Evolutionary conservation across 2,888 invertebrate species (phyloP).

Genomic region (Osmoderma eremita): DNA sequence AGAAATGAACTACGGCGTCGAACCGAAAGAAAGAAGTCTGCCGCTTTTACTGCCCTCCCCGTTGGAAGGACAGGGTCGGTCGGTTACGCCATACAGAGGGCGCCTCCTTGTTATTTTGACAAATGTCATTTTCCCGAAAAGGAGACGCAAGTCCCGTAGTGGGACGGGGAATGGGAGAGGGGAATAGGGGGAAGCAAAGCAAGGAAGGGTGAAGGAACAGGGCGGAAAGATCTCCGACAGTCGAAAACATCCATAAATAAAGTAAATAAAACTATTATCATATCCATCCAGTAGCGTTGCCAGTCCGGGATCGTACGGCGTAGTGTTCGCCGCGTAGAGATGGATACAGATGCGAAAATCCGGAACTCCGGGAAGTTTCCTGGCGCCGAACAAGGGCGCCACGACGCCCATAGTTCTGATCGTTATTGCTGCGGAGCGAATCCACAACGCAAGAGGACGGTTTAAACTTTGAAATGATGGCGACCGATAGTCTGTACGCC

Average conservation of each 20-base stretch:
- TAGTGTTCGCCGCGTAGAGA: constrained; percentile 3
- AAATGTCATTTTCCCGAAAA: constrained; percentile 60
- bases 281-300: constrained; percentile 47
- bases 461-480: constrained; percentile 32
- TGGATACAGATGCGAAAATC: constrained; percentile 47
- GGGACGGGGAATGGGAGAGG: no score
- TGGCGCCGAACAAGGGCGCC: constrained; percentile 54
- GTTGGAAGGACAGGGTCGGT: background rate
- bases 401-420: constrained; percentile 44
- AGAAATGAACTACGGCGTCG: constrained; percentile 2
- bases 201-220: constrained; percentile 4
- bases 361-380: constrained; percentile 50
- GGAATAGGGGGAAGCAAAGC: no score
- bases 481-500: background rate
- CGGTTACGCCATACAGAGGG: constrained; percentile 21
- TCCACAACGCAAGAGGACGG: constrained; percentile 1
- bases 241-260: constrained; percentile 64
- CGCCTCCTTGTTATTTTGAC: constrained; percentile 62
- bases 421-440: constrained; percentile 44
- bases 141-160: constrained; percentile 12
- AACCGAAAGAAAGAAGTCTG: constrained; percentile 7
- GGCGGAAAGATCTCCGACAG: constrained; percentile 40
- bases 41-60: constrained; percentile 6
- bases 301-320: constrained; percentile 41
- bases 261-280: constrained; percentile 62